A percentile compares a stretch with the other conserved stretches of the same genome.
phyloP scores from a whole-genome alignment of 2,888 invertebrate genomes.

The Drosophila quinaria region DNA sequence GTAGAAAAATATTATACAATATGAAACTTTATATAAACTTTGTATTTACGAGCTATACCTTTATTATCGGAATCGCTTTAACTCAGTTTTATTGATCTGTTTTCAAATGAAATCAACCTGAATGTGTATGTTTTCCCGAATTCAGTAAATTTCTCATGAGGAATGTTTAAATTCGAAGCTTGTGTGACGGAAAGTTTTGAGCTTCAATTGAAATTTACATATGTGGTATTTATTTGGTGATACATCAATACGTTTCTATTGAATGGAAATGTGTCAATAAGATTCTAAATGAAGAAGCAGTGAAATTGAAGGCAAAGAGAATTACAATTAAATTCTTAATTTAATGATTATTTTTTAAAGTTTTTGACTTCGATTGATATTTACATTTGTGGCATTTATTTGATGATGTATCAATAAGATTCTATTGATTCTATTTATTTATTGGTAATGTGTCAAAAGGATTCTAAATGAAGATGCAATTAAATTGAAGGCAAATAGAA shows the following conservation, averaged over 20 bases:
- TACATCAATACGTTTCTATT: too few species aligned
- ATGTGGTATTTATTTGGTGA: background rate
- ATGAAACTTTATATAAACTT: background rate
- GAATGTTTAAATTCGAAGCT: background rate
- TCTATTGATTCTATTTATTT: too few species aligned
- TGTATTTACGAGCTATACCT: background rate
- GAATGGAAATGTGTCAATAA: background rate
- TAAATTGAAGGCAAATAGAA: background rate
- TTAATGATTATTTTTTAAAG: background rate
- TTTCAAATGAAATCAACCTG: background rate
- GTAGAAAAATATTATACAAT: background rate
- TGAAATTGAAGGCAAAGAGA: background rate
- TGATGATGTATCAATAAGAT: background rate
- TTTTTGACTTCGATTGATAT: background rate
- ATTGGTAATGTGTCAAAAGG: background rate
- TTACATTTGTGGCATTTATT: background rate
- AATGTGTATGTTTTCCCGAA: background rate
- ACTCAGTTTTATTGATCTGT: background rate
- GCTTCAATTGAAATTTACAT: background rate
- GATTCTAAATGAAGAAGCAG: background rate
- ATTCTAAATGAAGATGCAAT: background rate
- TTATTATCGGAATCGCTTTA: background rate
- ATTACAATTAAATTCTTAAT: background rate
- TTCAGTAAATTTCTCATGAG: background rate
- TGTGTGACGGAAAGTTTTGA: background rate